These are phyloP conservation scores for Nomada goodeniana DNA, from an alignment of 2,888 invertebrate species.

Conservation along the genomic window DNA sequence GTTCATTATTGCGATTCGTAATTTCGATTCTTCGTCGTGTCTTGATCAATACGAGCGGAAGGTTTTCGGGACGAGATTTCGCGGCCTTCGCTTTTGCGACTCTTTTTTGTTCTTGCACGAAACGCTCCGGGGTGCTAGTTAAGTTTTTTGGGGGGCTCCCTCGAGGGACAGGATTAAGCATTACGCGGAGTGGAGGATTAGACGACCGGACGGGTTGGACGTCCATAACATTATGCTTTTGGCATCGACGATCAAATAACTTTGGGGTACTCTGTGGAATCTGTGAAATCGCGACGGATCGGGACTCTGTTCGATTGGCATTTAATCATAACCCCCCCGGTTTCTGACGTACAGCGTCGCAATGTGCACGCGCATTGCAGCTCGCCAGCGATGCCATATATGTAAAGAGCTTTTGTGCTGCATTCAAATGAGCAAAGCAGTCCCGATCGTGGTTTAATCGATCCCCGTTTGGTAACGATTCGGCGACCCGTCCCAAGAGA, in stretches of 20 bases:
- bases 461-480: constrained; percentile 23
- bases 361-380: constrained; percentile 60
- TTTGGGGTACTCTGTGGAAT: not conserved
- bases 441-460: constrained; percentile 46
- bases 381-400: constrained; percentile 33
- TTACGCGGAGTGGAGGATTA: too few relatives aligned
- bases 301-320: constrained; percentile 23
- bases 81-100: too few relatives aligned
- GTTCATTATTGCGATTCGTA: not conserved
- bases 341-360: constrained; percentile 58
- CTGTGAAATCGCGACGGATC: not conserved
- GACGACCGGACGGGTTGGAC: too few relatives aligned
- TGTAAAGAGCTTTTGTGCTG: constrained; percentile 46
- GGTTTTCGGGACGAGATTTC: too few relatives aligned
- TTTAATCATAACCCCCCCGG: constrained; percentile 36
- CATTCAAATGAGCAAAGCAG: constrained; percentile 34
- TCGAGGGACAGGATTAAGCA: too few relatives aligned
- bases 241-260: not conserved
- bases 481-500: not conserved
- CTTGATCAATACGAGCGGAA: too few relatives aligned
- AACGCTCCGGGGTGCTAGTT: too few relatives aligned
- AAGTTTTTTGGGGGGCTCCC: too few relatives aligned
- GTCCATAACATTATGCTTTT: not conserved
- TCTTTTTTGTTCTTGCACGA: too few relatives aligned
- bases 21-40: too few relatives aligned